These are phyloP conservation scores for Neria commutata DNA, from an alignment of 2,888 invertebrate genomes.

Conservation along the genomic window DNA sequence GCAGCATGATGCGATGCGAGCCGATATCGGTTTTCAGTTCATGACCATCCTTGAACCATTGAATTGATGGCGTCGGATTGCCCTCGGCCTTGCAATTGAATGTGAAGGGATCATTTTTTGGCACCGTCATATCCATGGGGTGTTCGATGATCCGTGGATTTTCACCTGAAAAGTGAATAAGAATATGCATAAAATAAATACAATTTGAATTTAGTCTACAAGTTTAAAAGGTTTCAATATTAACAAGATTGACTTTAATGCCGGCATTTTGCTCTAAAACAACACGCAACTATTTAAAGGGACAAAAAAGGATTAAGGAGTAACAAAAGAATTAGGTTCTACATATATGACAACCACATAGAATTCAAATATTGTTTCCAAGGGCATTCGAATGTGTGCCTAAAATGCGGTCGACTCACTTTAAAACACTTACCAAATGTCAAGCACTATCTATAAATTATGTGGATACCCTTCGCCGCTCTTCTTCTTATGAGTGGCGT, in stretches of 20 bases:
- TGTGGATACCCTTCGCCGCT: too few species aligned
- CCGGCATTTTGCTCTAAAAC: too few species aligned
- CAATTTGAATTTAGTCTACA: background rate
- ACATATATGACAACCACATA: too few species aligned
- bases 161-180: conserved; percentile 54
- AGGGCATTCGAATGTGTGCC: too few species aligned
- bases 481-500: too few species aligned
- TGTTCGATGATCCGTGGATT: conserved; percentile 89
- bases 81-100: conserved; percentile 91
- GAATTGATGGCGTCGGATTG: conserved; percentile 76
- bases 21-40: conserved; percentile 68
- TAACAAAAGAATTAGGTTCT: too few species aligned
- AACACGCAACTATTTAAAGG: too few species aligned
- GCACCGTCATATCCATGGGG: conserved; percentile 86
- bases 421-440: too few species aligned
- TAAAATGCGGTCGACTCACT: too few species aligned
- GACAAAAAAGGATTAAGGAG: too few species aligned
- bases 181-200: conserved; percentile 11
- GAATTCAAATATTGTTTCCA: too few species aligned
- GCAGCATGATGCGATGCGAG: conserved; percentile 77
- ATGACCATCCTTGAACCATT: conserved; percentile 80
- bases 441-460: too few species aligned
- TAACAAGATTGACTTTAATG: background rate
- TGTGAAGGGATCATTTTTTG: conserved; percentile 88
- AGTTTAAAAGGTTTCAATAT: conserved; percentile 1